Evolutionary conservation across 2,797 vertebrate species (phyloP), one percentile per base, ranked within the genome.

Genomic region (Manis crassicaudata): DNA sequence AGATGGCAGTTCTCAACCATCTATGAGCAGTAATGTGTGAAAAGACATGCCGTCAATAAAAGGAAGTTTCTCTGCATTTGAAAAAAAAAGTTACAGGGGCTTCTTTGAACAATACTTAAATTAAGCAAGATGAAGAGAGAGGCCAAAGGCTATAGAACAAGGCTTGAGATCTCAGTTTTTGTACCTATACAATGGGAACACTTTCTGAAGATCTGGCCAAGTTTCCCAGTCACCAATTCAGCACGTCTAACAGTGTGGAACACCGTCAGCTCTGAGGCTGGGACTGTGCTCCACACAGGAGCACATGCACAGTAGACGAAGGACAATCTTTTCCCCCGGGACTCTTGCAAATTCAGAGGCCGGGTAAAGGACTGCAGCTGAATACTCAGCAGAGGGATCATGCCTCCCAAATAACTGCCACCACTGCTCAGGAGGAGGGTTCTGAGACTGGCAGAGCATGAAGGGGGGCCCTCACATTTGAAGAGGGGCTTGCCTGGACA

Each of bases 71-170:
- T 80, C 50, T 79, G 67, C n/a, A 88, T 54, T n/a, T 54, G 43
- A n/a, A 60, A 77, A 70, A 70, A 43, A 40, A 46, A 56, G 54
- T 52, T 58, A 43, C 4, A 18, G 54, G 54, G 17, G n/a, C 23
- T 43, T 95, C 90, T 96, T 95, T 88, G 72, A 86, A 90, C 8
- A 94, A 72, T 21, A 65, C 5, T 40, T 72, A 82, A 90, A 3
- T 80, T 62, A 89, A 89, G 56, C 35, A 80, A 68, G 35, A 46
- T 46, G 10, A 82, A 58, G 35, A 88, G 20, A 89, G 62, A 88
- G 21, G 56, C 25, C 76, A 76, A 50, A 76, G 65, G 89, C 73
- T 29, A 87, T 8, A 92, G 54, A 90, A 88, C 25, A 16, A 68
- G 81, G 79, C 40, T 16, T 72, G 21, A 14, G 43, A 50, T 37